These are phyloP conservation scores for Drosophila fungiperda DNA, from an alignment of 2,888 invertebrate species.

Conservation along the genomic window DNA sequence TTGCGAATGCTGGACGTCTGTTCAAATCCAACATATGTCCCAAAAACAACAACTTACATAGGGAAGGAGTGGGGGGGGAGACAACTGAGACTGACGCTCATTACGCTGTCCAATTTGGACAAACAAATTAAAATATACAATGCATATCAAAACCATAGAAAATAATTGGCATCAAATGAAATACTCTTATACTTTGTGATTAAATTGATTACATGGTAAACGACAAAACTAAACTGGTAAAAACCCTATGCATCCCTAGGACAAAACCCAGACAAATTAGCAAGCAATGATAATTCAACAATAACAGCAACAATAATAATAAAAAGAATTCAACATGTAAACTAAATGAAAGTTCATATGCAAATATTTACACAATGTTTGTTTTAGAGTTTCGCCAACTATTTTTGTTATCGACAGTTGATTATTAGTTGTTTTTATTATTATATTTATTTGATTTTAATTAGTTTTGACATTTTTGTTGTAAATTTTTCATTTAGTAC, in stretches of 20 bases:
- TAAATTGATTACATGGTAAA: not conserved
- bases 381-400: slow-evolving; percentile 51
- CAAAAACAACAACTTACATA: not conserved
- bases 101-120: slow-evolving; percentile 23
- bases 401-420: slow-evolving; percentile 53
- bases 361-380: slow-evolving; percentile 70
- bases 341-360: slow-evolving; percentile 64
- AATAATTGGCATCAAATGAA: not conserved
- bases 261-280: not conserved
- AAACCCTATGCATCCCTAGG: not conserved
- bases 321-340: slow-evolving; percentile 30
- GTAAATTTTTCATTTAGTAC: slow-evolving; percentile 34
- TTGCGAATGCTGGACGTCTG: slow-evolving; percentile 24
- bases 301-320: slow-evolving; percentile 27
- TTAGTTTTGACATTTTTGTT: slow-evolving; percentile 20
- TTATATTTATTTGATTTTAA: slow-evolving; percentile 19
- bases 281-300: slow-evolving; percentile 36
- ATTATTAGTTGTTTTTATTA: slow-evolving; percentile 42
- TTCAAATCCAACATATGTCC: slow-evolving; percentile 29
- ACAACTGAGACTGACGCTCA: slow-evolving; percentile 34
- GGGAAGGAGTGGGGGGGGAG: too few species aligned
- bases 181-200: not conserved
- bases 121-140: slow-evolving; percentile 5
- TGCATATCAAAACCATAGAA: not conserved
- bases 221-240: not conserved